phyloP scores from a whole-genome alignment of 1,140 invertebrate species.

The Thaumatotibia leucotreta region DNA sequence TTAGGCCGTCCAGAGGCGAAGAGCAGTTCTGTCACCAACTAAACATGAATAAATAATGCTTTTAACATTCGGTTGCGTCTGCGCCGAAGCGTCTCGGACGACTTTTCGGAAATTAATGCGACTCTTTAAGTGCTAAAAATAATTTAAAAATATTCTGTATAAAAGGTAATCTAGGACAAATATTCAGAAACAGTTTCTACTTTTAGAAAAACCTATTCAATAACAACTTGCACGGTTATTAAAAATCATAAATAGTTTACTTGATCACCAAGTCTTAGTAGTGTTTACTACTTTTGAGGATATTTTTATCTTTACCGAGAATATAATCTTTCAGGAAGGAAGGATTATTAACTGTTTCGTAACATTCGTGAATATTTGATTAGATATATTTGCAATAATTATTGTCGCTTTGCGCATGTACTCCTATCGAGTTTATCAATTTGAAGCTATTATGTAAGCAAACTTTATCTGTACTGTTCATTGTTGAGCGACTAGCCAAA shows the following conservation, averaged over 20 bases:
- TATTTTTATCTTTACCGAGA: neutral
- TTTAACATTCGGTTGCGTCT: conserved; percentile 28
- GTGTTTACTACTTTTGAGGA: neutral
- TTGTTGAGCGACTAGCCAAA: too few relatives aligned
- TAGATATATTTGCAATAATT: neutral
- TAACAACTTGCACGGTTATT: too few relatives aligned
- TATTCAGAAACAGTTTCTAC: neutral
- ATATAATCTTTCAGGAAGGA: neutral
- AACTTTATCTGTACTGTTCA: neutral
- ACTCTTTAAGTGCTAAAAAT: neutral
- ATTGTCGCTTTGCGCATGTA: neutral
- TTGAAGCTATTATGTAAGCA: neutral
- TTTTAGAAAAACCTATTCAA: neutral
- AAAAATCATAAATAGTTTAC: too few relatives aligned
- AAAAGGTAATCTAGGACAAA: neutral
- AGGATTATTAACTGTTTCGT: neutral
- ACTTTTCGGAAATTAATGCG: neutral
- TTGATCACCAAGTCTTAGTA: neutral
- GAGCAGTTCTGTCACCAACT: conserved; percentile 43
- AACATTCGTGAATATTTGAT: neutral
- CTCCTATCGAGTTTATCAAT: neutral
- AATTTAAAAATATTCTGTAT: neutral
- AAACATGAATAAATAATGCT: conserved; percentile 52
- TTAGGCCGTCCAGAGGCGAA: conserved; percentile 48
- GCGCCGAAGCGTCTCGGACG: conserved; percentile 22